A percentile compares a stretch with the other conserved stretches of the same genome.
phyloP scores from a whole-genome alignment of 2,888 invertebrate genomes.

The Eurois occulta region DNA sequence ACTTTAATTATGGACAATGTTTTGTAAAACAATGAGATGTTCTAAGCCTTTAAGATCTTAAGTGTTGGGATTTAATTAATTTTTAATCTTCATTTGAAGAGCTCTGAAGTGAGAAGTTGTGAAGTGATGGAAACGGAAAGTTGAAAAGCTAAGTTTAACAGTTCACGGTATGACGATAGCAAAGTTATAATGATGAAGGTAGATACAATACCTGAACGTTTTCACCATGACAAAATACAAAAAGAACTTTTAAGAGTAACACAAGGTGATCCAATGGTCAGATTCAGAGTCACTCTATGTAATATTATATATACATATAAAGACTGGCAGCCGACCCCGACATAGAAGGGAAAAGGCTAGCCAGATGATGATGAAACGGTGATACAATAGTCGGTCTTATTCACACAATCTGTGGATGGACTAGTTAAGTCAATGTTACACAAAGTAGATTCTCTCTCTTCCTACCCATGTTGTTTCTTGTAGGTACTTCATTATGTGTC shows the following conservation, averaged over 20 bases:
- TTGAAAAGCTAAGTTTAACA: not conserved
- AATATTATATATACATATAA: too few relatives aligned
- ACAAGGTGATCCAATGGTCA: not conserved
- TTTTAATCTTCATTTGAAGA: slow-evolving; percentile 39
- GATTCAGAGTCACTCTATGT: too few relatives aligned
- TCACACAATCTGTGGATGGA: not conserved
- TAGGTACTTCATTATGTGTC: not conserved
- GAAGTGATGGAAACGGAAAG: slow-evolving; percentile 16
- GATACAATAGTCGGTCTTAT: not conserved
- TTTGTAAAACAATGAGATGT: slow-evolving; percentile 49
- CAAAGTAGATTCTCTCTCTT: not conserved
- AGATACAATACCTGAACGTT: not conserved
- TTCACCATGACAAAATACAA: not conserved
- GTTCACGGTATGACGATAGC: too few relatives aligned
- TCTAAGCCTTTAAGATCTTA: slow-evolving; percentile 38
- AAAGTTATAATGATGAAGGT: slow-evolving; percentile 2
- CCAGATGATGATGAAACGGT: not conserved
- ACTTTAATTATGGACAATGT: slow-evolving; percentile 40
- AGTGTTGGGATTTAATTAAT: slow-evolving; percentile 51
- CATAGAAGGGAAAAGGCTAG: too few relatives aligned
- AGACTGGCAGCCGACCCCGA: too few relatives aligned
- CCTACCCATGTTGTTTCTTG: not conserved
- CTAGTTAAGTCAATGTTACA: not conserved
- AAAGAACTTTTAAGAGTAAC: not conserved
- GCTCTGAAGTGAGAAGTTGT: slow-evolving; percentile 27